Conservation (phyloP, 2,888 invertebrate species). For the Kuschelorhynchus macadamiae region DNA sequence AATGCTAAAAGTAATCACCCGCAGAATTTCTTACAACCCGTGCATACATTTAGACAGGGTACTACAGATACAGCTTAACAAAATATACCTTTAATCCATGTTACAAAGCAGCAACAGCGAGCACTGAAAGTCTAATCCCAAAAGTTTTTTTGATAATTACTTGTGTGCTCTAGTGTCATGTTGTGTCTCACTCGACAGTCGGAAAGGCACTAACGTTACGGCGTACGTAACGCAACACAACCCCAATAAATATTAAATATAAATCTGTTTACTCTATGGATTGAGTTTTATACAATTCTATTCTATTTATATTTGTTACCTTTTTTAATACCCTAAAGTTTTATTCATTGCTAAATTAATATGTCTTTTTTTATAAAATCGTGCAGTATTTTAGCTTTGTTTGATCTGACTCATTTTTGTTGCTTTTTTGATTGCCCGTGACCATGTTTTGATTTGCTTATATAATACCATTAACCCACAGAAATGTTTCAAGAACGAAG, state of each 20-base stretch:
- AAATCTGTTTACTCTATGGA: conserved; percentile 67
- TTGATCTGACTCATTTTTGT: conserved; percentile 62
- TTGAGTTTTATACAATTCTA: conserved; percentile 60
- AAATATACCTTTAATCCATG: not conserved
- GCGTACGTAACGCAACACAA: conserved; percentile 65
- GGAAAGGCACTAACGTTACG: conserved; percentile 70
- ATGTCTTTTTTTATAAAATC: conserved; percentile 50
- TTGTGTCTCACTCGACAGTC: conserved; percentile 69
- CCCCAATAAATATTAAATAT: conserved; percentile 69
- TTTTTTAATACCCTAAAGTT: conserved; percentile 53
- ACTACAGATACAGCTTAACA: no score
- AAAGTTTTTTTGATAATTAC: conserved; percentile 41
- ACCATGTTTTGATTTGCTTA: conserved; percentile 59
- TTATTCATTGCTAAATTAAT: conserved; percentile 47
- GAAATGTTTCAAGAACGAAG: not conserved
- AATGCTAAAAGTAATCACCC: no score
- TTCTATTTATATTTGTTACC: conserved; percentile 58
- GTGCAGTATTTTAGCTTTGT: conserved; percentile 38
- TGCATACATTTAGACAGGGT: no score
- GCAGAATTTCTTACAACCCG: no score
- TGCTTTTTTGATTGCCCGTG: conserved; percentile 65
- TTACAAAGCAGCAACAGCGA: conserved; percentile 9
- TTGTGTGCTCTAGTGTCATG: conserved; percentile 48
- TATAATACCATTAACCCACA: conserved; percentile 13
- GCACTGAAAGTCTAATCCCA: conserved; percentile 9